Base-by-base conservation (phyloP, 35 echinoderm and acorn worm genomes). In the Holothuria glaberrima region DNA sequence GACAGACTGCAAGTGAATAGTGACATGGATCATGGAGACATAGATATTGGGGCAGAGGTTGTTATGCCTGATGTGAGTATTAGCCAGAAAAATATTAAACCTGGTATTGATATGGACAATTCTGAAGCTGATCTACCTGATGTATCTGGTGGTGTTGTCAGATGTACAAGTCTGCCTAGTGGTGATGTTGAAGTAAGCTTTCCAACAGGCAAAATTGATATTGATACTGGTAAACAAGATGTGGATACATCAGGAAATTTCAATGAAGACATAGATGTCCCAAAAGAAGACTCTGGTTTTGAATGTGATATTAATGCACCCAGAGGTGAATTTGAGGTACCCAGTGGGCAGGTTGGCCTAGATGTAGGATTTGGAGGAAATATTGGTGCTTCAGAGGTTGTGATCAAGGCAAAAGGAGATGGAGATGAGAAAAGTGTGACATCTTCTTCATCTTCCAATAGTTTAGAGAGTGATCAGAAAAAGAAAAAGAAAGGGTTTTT, bases 401-500 rank as follows among this genome's bases (percentile, higher is more conserved):
- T 48, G 9, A 56, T 56, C 24, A 57, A 82, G 50, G 24, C 17
- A 10, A 82, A 57, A 12, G 25, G 25, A 56, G 79, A 82, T 20
- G 57, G 24, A 38, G 76, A 80, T 44, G 48, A 25, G 6, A 12
- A 80, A n/a, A 80, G 76, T 29, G 48, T 80, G 21, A n/a, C 76
- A 41, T 80, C 76, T 2, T 38, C 32, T 21, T 80, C 76, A 38
- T 80, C 76, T 13, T 80, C 76, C 21, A n/a, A n/a, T n/a, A n/a
- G n/a, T n/a, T n/a, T n/a, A n/a, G 35, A 14, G 46, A 80, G 75
- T 80, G 33, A 32, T 80, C 32, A 80, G 76, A 80, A 22, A 45
- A 41, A 80, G 76, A 80, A 80, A 41, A 80, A 80, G 76, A 80
- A 80, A 50, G 76, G 76, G 17, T 13, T 80, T 6, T 80, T 80